These are phyloP conservation scores for Cryptoprocta ferox DNA, from an alignment of 2,797 vertebrate genomes.

Conservation along the genomic window DNA sequence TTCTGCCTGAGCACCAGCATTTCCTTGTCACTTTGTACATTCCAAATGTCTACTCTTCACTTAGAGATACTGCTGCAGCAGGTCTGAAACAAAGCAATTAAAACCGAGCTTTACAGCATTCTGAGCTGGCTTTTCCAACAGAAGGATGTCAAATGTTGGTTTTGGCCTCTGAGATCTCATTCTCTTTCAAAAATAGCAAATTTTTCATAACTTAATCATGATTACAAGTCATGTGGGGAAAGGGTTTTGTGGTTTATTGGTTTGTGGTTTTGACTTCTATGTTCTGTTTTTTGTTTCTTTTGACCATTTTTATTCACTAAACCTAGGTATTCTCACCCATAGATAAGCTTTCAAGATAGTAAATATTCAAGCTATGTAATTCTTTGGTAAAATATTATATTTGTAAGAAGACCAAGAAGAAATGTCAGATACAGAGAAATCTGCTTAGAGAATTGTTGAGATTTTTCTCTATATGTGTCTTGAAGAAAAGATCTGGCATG, in stretches of 20 bases:
- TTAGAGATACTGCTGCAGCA: neutral
- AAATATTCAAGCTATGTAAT: neutral
- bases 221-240: neutral
- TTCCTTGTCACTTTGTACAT: neutral
- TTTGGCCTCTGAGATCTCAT: slow-evolving; percentile 30
- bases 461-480: neutral
- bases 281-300: slow-evolving; percentile 24
- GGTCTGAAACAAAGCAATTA: neutral
- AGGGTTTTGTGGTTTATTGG: neutral
- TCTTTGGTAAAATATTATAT: slow-evolving; percentile 14
- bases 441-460: neutral
- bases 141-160: neutral
- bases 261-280: slow-evolving; percentile 20
- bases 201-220: slow-evolving; percentile 49
- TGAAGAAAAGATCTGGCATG: neutral
- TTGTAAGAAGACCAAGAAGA: slow-evolving; percentile 28
- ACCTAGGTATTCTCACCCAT: neutral
- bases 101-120: neutral
- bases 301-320: slow-evolving; percentile 22
- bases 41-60: neutral
- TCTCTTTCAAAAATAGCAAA: slow-evolving; percentile 60
- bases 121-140: neutral
- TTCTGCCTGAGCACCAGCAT: too few species aligned
- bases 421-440: slow-evolving; percentile 19
- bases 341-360: slow-evolving; percentile 36